These are phyloP conservation scores for Heliconius erato DNA, from an alignment of 2,888 invertebrate species.

Conservation along the genomic window DNA sequence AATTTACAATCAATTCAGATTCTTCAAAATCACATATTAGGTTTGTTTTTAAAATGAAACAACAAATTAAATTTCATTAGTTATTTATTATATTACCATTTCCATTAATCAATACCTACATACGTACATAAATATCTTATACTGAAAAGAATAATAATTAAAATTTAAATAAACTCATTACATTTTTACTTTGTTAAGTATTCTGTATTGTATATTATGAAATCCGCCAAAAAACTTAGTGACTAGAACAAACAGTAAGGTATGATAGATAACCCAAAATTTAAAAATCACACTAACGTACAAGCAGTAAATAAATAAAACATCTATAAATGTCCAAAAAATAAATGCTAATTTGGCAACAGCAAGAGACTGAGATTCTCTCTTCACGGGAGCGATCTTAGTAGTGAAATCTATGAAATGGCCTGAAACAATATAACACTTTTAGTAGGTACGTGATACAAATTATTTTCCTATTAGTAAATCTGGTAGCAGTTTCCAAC, in stretches of 20 bases:
- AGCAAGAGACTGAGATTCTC: conserved; percentile 64
- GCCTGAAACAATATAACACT: conserved; percentile 63
- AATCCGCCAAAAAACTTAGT: conserved; percentile 87
- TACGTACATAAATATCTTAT: not conserved
- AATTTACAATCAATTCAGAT: not conserved
- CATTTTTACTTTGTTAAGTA: conserved; percentile 60
- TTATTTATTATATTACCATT: conserved; percentile 3
- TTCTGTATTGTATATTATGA: conserved; percentile 86
- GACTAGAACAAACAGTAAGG: conserved; percentile 82
- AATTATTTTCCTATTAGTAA: not conserved
- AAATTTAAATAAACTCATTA: too few relatives aligned
- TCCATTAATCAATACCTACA: not conserved
- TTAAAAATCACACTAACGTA: conserved; percentile 77
- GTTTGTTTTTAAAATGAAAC: conserved; percentile 1
- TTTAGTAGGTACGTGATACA: not conserved
- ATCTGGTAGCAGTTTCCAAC: not conserved
- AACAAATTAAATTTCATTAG: not conserved
- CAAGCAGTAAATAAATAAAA: conserved; percentile 77
- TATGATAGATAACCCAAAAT: conserved; percentile 85
- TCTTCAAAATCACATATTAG: not conserved
- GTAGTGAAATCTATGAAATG: conserved; percentile 67
- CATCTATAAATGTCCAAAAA: conserved; percentile 88
- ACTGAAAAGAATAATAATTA: not conserved
- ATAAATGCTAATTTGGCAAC: conserved; percentile 81
- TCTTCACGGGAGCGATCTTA: conserved; percentile 63